These are phyloP conservation scores for Helostoma temminkii DNA, from an alignment of 2,797 vertebrate species.

Conservation along the genomic window DNA sequence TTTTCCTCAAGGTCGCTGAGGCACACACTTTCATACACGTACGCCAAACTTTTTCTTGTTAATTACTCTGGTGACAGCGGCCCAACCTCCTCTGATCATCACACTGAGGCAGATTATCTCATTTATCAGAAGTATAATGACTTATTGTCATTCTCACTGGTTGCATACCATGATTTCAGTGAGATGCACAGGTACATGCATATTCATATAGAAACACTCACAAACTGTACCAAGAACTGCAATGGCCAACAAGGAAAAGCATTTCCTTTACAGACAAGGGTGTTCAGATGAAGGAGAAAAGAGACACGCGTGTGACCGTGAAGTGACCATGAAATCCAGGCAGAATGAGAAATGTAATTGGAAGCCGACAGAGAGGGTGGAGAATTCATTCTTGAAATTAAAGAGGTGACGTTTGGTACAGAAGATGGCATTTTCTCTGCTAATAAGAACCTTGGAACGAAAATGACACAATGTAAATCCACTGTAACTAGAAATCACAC, in stretches of 20 bases:
- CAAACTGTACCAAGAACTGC: conserved; percentile 14
- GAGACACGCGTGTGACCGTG: conserved; percentile 65
- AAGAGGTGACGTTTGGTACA: conserved; percentile 69
- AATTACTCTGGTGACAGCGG: conserved; percentile 65
- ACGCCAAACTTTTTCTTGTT: conserved; percentile 51
- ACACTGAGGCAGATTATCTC: conserved; percentile 34
- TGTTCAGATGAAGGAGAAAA: conserved; percentile 58
- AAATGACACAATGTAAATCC: conserved; percentile 61
- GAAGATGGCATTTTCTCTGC: conserved; percentile 64
- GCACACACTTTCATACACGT: conserved; percentile 12
- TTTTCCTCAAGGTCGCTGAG: conserved; percentile 72
- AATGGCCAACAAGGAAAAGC: conserved; percentile 15
- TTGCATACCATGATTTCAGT: neutral
- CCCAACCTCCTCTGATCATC: conserved; percentile 41
- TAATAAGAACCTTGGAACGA: conserved; percentile 55
- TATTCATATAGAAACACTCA: conserved; percentile 24
- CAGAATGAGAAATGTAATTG: conserved; percentile 80
- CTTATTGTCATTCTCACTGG: conserved; percentile 44
- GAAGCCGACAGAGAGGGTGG: conserved; percentile 67
- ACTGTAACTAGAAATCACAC: conserved; percentile 68
- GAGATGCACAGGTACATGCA: conserved; percentile 1
- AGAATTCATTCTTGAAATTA: conserved; percentile 78
- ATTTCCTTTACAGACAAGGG: conserved; percentile 35
- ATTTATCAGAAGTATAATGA: conserved; percentile 53
- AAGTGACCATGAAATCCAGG: conserved; percentile 78